phyloP scores from a whole-genome alignment of 2,888 invertebrate species.

The Phalangium opilio region DNA sequence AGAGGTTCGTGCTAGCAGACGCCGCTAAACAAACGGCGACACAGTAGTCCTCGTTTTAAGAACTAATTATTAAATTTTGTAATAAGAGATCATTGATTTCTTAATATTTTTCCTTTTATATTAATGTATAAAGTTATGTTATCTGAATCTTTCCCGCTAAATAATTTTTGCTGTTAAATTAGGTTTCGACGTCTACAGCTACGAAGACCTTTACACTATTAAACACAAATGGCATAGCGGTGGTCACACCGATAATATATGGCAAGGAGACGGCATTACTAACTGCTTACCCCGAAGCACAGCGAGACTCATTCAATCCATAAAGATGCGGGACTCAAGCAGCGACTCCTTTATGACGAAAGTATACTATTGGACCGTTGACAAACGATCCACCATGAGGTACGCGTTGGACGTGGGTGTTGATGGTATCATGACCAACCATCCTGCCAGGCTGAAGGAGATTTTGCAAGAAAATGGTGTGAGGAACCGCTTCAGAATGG shows the following conservation, averaged over 20 bases:
- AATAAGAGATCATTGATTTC: no score
- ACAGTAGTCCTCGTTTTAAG: no score
- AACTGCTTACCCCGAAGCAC: slow-evolving; percentile 16
- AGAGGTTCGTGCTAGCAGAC: no score
- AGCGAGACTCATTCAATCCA: slow-evolving; percentile 7
- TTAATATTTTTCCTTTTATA: no score
- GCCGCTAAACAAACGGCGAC: no score
- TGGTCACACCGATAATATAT: slow-evolving; percentile 3
- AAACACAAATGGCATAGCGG: no score
- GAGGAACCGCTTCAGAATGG: slow-evolving; percentile 5
- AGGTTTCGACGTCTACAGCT: no score
- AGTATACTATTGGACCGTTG: slow-evolving; percentile 18
- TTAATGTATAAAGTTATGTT: no score
- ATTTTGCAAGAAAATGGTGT: slow-evolving; percentile 8
- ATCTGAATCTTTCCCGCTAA: no score
- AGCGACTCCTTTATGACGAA: slow-evolving; percentile 6
- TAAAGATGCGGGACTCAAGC: slow-evolving; percentile 8
- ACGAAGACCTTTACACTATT: no score
- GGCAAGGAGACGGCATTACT: slow-evolving; percentile 19
- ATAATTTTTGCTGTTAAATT: no score
- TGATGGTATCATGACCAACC: slow-evolving; percentile 17
- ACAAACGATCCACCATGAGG: slow-evolving; percentile 15
- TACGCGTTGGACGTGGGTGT: slow-evolving; percentile 5
- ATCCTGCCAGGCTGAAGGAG: slow-evolving; percentile 10
- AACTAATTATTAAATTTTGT: no score